Percentiles rank a stretch among this genome's conserved stretches.
These are phyloP conservation scores for Ornithorhynchus anatinus DNA, from an alignment of 2,113 vertebrate genomes.

Conservation along the genomic window DNA sequence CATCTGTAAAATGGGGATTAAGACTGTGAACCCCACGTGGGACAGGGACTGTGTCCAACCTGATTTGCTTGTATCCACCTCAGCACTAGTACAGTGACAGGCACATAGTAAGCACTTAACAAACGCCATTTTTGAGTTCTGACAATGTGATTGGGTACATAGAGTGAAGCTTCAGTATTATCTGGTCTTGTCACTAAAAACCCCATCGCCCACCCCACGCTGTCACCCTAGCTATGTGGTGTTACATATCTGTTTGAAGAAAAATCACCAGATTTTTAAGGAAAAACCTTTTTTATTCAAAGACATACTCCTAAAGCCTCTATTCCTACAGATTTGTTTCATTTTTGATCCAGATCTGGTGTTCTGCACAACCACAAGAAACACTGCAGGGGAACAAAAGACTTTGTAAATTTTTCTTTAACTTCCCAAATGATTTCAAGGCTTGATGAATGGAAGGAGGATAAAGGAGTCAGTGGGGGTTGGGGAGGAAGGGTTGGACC, in stretches of 20 bases:
- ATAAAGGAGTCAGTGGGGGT: too few relatives aligned
- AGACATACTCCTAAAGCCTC: slow-evolving; percentile 41
- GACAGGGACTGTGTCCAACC: too few relatives aligned
- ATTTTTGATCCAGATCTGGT: neutral
- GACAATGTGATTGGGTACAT: too few relatives aligned
- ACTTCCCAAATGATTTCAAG: neutral
- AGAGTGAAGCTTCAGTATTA: too few relatives aligned
- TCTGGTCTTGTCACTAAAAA: too few relatives aligned
- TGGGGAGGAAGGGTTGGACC: neutral
- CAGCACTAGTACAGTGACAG: too few relatives aligned
- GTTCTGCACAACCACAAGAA: slow-evolving; percentile 9
- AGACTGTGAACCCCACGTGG: too few relatives aligned
- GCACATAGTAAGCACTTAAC: too few relatives aligned
- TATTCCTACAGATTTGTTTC: slow-evolving; percentile 11
- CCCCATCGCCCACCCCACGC: too few relatives aligned
- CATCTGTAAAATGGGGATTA: too few relatives aligned
- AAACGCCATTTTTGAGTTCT: too few relatives aligned
- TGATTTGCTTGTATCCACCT: too few relatives aligned
- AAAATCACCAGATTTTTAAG: slow-evolving; percentile 3
- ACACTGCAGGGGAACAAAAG: neutral
- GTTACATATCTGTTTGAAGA: neutral
- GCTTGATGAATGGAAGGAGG: neutral
- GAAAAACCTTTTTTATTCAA: slow-evolving; percentile 54
- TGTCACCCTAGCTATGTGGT: neutral
- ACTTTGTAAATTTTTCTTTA: neutral